Base-by-base conservation (phyloP, 1,140 invertebrate genomes). In the Drosophila sp. region DNA sequence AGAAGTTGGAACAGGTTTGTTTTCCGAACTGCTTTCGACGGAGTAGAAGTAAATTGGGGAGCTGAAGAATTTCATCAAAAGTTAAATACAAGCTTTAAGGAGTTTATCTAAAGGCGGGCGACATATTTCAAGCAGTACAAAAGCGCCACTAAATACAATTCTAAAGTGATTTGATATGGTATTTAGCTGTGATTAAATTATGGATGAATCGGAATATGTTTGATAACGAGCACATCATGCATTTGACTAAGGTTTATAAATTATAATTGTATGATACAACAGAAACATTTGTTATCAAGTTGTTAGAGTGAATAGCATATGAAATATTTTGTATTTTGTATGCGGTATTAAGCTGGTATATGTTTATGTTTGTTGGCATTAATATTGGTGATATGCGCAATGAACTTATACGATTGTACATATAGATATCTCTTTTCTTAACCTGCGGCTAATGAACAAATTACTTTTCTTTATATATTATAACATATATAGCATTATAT, bases 371-470 rank as follows among this genome's bases (percentile, higher is more conserved):
- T 54, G 40, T 27, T 54, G 48, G n/a, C 34, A 38, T 56, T 41
- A n/a, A n/a, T 40, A 8, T 27, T 45, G 21, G 45, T 72, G 67
- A 61, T 56, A 29, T 38, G 45, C 32, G 50, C 32, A 41, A 59
- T 64, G 63, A 57, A 29, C 29, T 67, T 54, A 51, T 62, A 53
- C 48, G 61, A 65, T 70, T 53, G 57, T 62, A 46, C 40, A 63
- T 51, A 73, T 36, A 69, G 64, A 71, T 48, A 34, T 65, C 41
- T 43, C 21, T 36, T 58, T 21, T 62, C 40, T 78, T 64, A 76
- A 66, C 57, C 63, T 72, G 36, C 50, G 76, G 65, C 79, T 89
- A 89, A 89, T 89, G 84, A 89, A 89, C 83, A 89, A 73, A 69
- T 89, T 89, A 75, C 83, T 89, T 89, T 89, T 78, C 34, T 32